Base-by-base conservation (phyloP, 2,888 invertebrate genomes). In the Cremastinae sp. region DNA sequence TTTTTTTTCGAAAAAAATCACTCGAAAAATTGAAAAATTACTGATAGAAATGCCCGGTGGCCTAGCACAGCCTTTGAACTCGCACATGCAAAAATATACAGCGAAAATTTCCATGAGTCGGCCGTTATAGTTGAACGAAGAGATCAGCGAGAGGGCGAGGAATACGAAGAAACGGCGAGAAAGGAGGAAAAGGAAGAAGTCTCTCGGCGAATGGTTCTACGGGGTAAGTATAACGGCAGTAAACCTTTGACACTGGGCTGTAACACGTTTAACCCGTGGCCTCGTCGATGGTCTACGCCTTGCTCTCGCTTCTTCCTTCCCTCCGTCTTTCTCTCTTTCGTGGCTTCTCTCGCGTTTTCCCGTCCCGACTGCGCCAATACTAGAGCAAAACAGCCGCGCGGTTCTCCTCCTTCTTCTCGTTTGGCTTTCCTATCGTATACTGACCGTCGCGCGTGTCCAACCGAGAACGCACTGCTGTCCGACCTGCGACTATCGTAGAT, bases 211-310 rank as follows among this genome's bases (percentile, higher is more conserved):
- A 70, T 75, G 68, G 66, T 68, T 78, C 78, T 71, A 68, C 75
- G 61, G 78, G 80, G 80, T 81, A 81, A 82, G 81, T 83, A n/a
- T n/a, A 84, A 83, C 78, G 82, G 80, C 80, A 81, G 77, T 83
- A 79, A 83, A 82, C 83, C 81, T 82, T 82, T 84, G 83, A 83
- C 83, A 81, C 82, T 72, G 72, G 78, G 79, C 81, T 80, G 80
- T 82, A 84, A 82, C 82, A 80, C 82, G 82, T 82, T 83, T 81
- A 83, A 83, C 82, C 83, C 78, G 77, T 79, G 78, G 72, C 78
- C 79, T 76, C 61, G 37, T 51, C 37, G 51, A 37, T 68, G 43
- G 71, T 64, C 35, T 22, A 45, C 59, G 51, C 51, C 65, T 69
- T 16, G 66, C 65, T 64, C 65, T 64, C 28, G 73, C 69, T 64